A percentile compares a stretch with the other conserved stretches of the same genome.
These are phyloP conservation scores for Pocillopora grandis DNA, from an alignment of 92 coral and sea anemone species.

Conservation along the genomic window DNA sequence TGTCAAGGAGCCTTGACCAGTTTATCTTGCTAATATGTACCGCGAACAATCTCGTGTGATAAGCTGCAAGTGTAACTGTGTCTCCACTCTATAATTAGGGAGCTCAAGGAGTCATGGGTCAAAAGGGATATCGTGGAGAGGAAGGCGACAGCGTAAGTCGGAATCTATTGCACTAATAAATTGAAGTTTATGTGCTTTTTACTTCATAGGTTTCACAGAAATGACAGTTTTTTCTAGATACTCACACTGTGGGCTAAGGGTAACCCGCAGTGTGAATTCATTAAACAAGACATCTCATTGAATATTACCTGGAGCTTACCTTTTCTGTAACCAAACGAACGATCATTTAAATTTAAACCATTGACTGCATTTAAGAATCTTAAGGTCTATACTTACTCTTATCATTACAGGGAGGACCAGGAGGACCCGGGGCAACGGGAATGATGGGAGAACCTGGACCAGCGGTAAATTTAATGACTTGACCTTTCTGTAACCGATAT, in stretches of 20 bases:
- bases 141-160: slow-evolving; percentile 28
- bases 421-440: slow-evolving; percentile 20
- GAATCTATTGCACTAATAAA: neutral
- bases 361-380: no score
- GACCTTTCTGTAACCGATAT: neutral
- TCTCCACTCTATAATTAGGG: slow-evolving; percentile 1
- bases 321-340: no score
- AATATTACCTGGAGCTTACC: no score
- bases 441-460: slow-evolving; percentile 23
- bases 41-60: neutral
- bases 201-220: no score
- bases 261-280: no score
- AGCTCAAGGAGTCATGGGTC: neutral
- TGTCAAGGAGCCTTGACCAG: no score
- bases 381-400: neutral
- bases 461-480: slow-evolving; percentile 11
- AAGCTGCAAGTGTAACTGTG: neutral
- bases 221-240: no score
- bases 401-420: slow-evolving; percentile 13
- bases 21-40: no score
- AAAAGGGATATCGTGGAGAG: slow-evolving; percentile 33
- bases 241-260: no score
- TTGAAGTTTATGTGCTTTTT: no score
- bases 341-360: no score
- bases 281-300: no score